Conservation (phyloP, 2,888 invertebrate species). For the Phanerotoma sp. region DNA sequence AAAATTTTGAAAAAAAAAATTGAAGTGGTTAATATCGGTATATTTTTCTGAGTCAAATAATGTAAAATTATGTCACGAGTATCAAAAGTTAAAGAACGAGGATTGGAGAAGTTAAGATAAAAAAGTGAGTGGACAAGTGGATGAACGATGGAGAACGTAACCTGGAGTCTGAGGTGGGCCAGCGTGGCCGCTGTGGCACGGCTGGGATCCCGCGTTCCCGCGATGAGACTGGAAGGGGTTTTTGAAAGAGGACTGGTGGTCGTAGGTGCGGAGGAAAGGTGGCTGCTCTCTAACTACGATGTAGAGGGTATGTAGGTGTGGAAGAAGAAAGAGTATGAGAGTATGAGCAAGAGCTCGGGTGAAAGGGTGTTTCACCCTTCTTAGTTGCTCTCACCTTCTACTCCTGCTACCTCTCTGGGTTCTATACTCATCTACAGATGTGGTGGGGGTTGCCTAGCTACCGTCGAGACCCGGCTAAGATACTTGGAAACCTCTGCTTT, state of each 20-base stretch:
- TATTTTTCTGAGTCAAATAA: not conserved
- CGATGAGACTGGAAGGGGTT: slow-evolving; percentile 45
- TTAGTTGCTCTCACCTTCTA: slow-evolving; percentile 17
- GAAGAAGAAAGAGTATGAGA: slow-evolving; percentile 1
- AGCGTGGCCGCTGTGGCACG: slow-evolving; percentile 55
- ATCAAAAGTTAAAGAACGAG: not conserved
- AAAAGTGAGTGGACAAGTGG: not conserved
- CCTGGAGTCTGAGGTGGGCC: slow-evolving; percentile 54
- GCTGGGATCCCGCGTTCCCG: slow-evolving; percentile 49
- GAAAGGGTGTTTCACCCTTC: slow-evolving; percentile 36
- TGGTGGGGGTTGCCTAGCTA: slow-evolving; percentile 56
- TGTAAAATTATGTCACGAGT: not conserved
- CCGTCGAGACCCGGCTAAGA: slow-evolving; percentile 58
- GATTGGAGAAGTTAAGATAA: not conserved
- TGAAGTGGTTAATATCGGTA: too few relatives aligned
- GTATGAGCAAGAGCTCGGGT: slow-evolving; percentile 23
- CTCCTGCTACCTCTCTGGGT: slow-evolving; percentile 11
- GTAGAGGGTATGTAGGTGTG: not conserved
- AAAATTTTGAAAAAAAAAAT: not conserved
- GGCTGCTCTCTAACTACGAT: slow-evolving; percentile 19
- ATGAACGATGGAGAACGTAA: slow-evolving; percentile 30
- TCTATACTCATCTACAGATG: slow-evolving; percentile 21
- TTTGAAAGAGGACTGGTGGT: slow-evolving; percentile 34
- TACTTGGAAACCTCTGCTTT: slow-evolving; percentile 49
- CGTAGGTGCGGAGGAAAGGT: slow-evolving; percentile 39